A percentile compares a stretch with the other conserved stretches of the same genome.
These are phyloP conservation scores for Anguilla japonica DNA, from an alignment of 2,113 vertebrate species.

Conservation along the genomic window DNA sequence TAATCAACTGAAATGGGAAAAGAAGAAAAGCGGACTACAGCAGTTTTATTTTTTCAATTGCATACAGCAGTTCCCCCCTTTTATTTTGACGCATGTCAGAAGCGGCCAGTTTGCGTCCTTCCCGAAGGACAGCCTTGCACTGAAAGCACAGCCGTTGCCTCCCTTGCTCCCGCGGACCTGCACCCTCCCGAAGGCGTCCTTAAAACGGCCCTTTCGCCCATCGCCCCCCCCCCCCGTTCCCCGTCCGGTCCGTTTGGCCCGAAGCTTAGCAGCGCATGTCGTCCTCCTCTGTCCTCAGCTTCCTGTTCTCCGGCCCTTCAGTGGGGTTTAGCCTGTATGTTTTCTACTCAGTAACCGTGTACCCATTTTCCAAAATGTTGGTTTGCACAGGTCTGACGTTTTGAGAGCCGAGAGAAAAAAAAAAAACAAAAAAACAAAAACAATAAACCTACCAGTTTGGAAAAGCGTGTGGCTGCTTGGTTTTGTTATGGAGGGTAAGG, in stretches of 20 bases:
- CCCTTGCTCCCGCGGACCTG: background rate
- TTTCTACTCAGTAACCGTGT: slow-evolving; percentile 61
- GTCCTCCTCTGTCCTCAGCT: slow-evolving; percentile 11
- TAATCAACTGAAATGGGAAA: background rate
- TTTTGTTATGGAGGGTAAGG: background rate
- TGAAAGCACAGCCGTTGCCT: background rate
- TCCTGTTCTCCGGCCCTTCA: slow-evolving; percentile 33
- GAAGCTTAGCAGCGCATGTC: slow-evolving; percentile 13
- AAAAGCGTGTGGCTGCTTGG: background rate
- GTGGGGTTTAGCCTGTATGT: slow-evolving; percentile 58
- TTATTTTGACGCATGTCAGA: background rate
- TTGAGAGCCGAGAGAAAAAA: slow-evolving; percentile 64
- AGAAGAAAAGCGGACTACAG: background rate
- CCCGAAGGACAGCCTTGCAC: background rate
- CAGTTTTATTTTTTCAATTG: slow-evolving; percentile 22
- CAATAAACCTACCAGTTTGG: slow-evolving; percentile 34
- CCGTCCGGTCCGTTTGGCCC: background rate
- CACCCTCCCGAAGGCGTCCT: background rate
- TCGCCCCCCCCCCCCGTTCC: background rate
- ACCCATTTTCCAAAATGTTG: slow-evolving; percentile 51
- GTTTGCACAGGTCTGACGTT: slow-evolving; percentile 48
- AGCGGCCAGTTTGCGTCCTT: background rate
- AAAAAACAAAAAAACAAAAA: slow-evolving; percentile 28
- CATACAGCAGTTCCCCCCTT: background rate
- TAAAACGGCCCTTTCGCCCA: background rate